Conservation (phyloP, 2,113 vertebrate genomes). For the Urocynchramus pylzowi region DNA sequence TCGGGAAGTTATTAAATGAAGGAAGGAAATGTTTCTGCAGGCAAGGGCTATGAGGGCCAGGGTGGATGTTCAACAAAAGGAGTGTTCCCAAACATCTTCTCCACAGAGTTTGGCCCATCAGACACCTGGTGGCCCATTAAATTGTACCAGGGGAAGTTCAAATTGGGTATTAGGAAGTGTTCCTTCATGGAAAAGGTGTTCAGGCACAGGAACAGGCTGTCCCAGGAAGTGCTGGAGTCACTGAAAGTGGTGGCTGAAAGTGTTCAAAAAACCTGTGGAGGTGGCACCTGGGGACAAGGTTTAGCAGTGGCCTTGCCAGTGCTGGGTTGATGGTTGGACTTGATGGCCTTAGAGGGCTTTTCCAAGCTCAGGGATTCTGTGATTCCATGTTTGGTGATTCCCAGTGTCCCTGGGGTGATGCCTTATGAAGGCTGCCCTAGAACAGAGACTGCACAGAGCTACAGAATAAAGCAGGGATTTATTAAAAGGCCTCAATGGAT, state of each 20-base stretch:
- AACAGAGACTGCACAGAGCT: background rate
- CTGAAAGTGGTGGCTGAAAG: fast-evolving
- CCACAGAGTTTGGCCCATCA: background rate
- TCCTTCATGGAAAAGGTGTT: background rate
- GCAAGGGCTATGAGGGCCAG: fast-evolving
- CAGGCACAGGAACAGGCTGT: background rate
- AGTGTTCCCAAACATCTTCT: background rate
- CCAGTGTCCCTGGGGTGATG: background rate
- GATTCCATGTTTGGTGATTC: background rate
- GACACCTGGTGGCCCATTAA: background rate
- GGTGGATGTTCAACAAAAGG: background rate
- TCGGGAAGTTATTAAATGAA: background rate
- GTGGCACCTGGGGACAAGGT: background rate
- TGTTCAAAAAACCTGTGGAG: background rate
- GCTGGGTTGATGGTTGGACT: background rate
- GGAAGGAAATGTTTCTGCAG: background rate
- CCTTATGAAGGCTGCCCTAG: background rate
- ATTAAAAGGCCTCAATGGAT: background rate
- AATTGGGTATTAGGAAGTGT: background rate
- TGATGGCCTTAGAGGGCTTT: background rate
- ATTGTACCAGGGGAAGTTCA: background rate
- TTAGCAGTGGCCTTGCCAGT: background rate
- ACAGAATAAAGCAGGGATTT: background rate
- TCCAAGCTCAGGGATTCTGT: background rate
- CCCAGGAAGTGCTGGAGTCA: background rate